Base-by-base conservation (phyloP, 2,888 invertebrate genomes). In the Thereva nobilitata region DNA sequence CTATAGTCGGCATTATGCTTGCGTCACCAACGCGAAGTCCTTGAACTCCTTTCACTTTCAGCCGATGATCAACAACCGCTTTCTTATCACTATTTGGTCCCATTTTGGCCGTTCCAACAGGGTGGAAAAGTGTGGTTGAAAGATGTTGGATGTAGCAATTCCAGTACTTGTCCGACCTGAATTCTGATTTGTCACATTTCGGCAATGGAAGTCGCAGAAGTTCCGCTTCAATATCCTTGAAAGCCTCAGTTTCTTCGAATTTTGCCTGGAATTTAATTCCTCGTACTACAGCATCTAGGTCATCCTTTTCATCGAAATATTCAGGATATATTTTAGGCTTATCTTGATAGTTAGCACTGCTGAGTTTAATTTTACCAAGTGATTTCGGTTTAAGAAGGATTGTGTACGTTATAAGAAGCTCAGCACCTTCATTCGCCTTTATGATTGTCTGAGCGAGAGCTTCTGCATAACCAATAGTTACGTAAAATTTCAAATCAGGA, bases 21-120 rank as follows among this genome's bases (percentile, higher is more conserved):
- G 89, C 91, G 76, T 94, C 93, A 4, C 91, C 85, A 0, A 94
- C 89, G n/a, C 93, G 83, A 5, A 94, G 81, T n/a, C 86, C 84
- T 5, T 79, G 76, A 0, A 92, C 80, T 0, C 87, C 87, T 53
- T 81, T 80, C 4, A 87, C 84, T 6, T 82, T 75, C 66, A 86
- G 77, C 9, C 82, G 73, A 1, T 79, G 71, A 72, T 84, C 82
- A 1, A 87, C 85, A 0, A 87, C 87, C 1, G 84, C 79, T 0
- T 72, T 72, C 0, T 75, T 72, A 73, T 86, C 84, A 0, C 70
- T 65, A 1, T 71, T 67, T 1, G 80, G 77, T 0, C 88, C 90
- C 89, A 91, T 91, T 77, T 86, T 87, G 56, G 85, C 85, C 0
- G 88, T 89, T 54, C 90, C 88, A 0, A 86, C 86, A 0, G 88